Evolutionary conservation across 1,140 invertebrate genomes (phyloP).

Genomic region (Mycetomoellerius zeteki): DNA sequence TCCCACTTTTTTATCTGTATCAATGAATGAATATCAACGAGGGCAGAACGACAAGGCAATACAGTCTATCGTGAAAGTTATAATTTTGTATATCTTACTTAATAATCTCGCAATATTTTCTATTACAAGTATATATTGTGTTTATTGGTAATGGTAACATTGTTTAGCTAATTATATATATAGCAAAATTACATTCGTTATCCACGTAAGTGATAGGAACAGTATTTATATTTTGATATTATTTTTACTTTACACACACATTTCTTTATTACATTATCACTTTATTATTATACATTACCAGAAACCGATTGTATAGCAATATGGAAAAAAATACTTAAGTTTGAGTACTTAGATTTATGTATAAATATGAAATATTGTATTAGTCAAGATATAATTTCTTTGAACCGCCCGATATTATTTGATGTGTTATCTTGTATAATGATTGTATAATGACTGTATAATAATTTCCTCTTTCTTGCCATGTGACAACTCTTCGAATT

Average conservation of each 20-base stretch:
- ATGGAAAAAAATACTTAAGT: constrained; percentile 13
- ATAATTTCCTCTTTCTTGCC: constrained; percentile 19
- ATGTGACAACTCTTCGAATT: background rate
- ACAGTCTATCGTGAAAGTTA: constrained; percentile 14
- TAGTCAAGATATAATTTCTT: background rate
- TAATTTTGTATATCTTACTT: constrained; percentile 8
- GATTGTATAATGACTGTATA: background rate
- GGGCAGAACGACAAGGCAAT: constrained; percentile 11
- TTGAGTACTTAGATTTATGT: background rate
- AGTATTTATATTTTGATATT: constrained; percentile 54
- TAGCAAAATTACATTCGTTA: constrained; percentile 16
- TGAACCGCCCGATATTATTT: background rate
- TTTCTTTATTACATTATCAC: background rate
- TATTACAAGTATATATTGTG: background rate
- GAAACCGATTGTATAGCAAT: background rate
- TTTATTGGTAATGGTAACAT: background rate
- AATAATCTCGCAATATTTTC: constrained; percentile 17
- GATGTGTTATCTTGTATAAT: background rate
- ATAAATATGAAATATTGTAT: background rate
- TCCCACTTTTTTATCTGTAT: constrained; percentile 21
- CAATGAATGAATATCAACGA: background rate
- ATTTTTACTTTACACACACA: constrained; percentile 20
- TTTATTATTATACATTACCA: constrained; percentile 5
- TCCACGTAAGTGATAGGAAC: background rate
- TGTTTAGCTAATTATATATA: background rate